Conservation (phyloP, 64 coral and sea anemone genomes). For the Stichodactyla mertensii region DNA sequence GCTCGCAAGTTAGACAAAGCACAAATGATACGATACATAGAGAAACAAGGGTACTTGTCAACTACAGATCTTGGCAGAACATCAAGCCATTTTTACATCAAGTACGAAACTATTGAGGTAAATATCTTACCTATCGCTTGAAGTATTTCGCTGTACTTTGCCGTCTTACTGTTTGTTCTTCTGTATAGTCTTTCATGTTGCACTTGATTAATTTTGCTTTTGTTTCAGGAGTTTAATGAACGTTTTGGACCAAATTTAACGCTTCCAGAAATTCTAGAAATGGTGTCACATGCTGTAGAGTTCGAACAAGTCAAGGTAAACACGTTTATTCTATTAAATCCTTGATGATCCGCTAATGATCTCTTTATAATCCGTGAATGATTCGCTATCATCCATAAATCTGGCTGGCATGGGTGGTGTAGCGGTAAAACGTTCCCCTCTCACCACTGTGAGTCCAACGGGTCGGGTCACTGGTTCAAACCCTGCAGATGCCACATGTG, state of each 20-base stretch:
- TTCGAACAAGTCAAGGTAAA: constrained; percentile 98
- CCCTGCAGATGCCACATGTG: too few species aligned
- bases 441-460: too few species aligned
- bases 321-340: not conserved
- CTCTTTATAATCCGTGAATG: not conserved
- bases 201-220: not conserved
- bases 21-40: constrained; percentile 79
- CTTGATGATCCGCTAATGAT: not conserved
- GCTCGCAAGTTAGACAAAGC: constrained; percentile 85
- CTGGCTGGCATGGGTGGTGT: too few species aligned
- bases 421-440: too few species aligned
- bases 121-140: not conserved
- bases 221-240: constrained; percentile 67
- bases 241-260: constrained; percentile 56
- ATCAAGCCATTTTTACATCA: constrained; percentile 95
- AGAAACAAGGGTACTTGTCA: constrained; percentile 53
- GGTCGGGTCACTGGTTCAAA: too few species aligned
- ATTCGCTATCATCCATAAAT: too few species aligned
- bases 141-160: too few species aligned
- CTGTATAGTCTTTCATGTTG: too few species aligned
- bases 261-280: constrained; percentile 64
- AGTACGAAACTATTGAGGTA: constrained; percentile 95
- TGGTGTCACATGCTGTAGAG: constrained; percentile 79
- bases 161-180: too few species aligned
- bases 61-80: constrained; percentile 86